Evolutionary conservation across 2,797 vertebrate genomes (phyloP).

Genomic region (Helostoma temminkii): DNA sequence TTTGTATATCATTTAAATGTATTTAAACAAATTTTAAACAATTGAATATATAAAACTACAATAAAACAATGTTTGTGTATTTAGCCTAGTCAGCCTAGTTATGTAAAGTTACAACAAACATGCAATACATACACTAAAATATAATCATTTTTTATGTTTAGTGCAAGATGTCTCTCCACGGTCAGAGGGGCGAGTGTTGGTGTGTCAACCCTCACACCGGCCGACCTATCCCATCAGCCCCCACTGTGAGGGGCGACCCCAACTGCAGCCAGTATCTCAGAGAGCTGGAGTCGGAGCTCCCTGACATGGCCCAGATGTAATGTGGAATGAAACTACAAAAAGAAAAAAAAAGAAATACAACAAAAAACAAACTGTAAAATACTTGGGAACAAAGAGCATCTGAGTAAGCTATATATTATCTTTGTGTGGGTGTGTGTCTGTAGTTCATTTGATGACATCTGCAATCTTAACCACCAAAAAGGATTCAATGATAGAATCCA

Average conservation of each 20-base stretch:
- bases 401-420: slow-evolving; percentile 79
- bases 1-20: background rate
- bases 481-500: slow-evolving; percentile 54
- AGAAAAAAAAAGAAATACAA: slow-evolving; percentile 2
- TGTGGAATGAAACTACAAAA: background rate
- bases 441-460: slow-evolving; percentile 59
- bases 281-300: slow-evolving; percentile 81
- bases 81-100: no score
- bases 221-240: slow-evolving; percentile 89
- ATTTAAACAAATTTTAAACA: no score
- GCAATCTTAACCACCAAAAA: slow-evolving; percentile 60
- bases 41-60: no score
- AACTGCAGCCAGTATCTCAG: slow-evolving; percentile 94
- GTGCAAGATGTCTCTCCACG: slow-evolving; percentile 99
- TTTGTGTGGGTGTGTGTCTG: slow-evolving; percentile 64
- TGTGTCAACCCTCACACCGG: slow-evolving; percentile 95
- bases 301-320: slow-evolving; percentile 79
- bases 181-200: slow-evolving; percentile 97
- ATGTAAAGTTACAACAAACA: background rate
- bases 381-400: slow-evolving; percentile 66
- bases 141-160: slow-evolving; percentile 66
- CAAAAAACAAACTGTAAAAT: slow-evolving; percentile 57
- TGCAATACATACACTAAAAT: background rate
- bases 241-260: slow-evolving; percentile 93
- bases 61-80: background rate